Conservation (phyloP, 2,113 vertebrate species). For the Callopanchax toddi region DNA sequence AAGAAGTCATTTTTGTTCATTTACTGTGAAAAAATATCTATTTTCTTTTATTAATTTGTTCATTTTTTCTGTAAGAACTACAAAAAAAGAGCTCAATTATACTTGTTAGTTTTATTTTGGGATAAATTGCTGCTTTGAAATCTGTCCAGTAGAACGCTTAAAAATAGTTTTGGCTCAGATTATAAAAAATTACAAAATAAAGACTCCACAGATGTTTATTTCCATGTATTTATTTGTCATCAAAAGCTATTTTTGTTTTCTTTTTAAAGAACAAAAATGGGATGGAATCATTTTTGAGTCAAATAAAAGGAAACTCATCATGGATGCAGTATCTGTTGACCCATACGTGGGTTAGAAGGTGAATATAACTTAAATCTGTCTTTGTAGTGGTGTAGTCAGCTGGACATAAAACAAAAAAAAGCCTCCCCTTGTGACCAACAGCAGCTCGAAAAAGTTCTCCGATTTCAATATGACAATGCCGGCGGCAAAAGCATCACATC, state of each 20-base stretch:
- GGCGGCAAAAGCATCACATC: conserved; percentile 73
- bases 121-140: too few species aligned
- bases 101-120: too few species aligned
- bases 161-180: too few species aligned
- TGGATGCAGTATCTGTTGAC: conserved; percentile 36
- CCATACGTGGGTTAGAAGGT: conserved; percentile 39
- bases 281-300: conserved; percentile 13
- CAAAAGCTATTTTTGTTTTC: too few species aligned
- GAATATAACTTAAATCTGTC: conserved; percentile 62
- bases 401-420: conserved; percentile 24
- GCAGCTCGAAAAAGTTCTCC: conserved; percentile 42
- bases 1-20: too few species aligned
- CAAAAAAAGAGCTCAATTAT: too few species aligned
- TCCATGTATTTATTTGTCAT: neutral
- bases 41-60: too few species aligned
- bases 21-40: too few species aligned
- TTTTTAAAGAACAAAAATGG: neutral
- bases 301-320: conserved; percentile 61
- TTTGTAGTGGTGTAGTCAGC: conserved; percentile 41
- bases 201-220: neutral
- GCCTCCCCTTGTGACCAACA: conserved; percentile 48
- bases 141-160: too few species aligned
- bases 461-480: conserved; percentile 80
- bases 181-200: too few species aligned
- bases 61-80: too few species aligned